These are phyloP conservation scores for Phenganax stokvisi DNA, from an alignment of 92 coral and sea anemone species.

Conservation along the genomic window DNA sequence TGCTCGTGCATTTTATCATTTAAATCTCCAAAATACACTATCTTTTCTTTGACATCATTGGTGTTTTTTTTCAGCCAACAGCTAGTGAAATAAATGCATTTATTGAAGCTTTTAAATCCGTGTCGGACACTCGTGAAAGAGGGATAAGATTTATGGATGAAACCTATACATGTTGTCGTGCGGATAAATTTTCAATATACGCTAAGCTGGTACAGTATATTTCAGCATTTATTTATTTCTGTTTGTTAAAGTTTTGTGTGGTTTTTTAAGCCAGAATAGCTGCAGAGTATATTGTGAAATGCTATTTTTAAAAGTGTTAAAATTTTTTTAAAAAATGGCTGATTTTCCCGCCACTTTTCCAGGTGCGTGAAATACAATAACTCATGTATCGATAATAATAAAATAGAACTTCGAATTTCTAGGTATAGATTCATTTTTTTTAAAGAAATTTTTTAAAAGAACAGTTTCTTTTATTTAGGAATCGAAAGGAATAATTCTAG, in stretches of 20 bases:
- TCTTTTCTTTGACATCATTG: background rate
- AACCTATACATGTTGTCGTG: constrained; percentile 80
- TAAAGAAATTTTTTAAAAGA: background rate
- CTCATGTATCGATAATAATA: background rate
- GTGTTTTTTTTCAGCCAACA: constrained; percentile 60
- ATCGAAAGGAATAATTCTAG: constrained; percentile 70
- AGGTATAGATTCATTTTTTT: background rate
- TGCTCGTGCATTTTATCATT: background rate
- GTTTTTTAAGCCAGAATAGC: background rate
- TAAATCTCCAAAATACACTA: background rate
- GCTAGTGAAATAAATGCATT: constrained; percentile 75
- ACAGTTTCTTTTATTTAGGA: constrained; percentile 40
- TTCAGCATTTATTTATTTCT: background rate
- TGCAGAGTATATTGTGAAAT: background rate
- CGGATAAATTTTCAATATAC: constrained; percentile 93
- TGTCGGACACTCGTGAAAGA: constrained; percentile 68
- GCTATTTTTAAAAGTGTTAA: background rate
- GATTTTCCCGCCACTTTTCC: constrained; percentile 7
- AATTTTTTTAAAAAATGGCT: background rate
- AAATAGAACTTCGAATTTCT: background rate
- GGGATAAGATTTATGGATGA: constrained; percentile 79
- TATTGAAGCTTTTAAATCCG: constrained; percentile 64
- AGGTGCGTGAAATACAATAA: background rate
- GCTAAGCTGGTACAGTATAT: constrained; percentile 71
- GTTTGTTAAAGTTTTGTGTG: background rate